Evolutionary conservation across 2,797 vertebrate species (phyloP).

Genomic region (Erethizon dorsatum): DNA sequence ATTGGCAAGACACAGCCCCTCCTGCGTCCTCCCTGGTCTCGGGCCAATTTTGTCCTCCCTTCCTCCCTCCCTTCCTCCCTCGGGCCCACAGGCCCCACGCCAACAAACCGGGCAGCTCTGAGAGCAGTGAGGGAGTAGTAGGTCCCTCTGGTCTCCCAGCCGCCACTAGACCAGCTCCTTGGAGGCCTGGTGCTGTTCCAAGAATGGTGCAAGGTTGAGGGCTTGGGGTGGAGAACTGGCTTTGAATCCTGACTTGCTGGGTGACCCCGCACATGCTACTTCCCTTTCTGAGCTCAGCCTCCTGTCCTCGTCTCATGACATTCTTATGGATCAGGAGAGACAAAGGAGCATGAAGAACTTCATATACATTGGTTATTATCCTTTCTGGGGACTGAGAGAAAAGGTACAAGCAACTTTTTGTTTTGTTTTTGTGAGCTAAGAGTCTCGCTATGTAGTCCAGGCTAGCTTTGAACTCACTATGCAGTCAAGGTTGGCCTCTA

Average conservation of each 20-base stretch:
- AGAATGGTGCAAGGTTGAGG: not conserved
- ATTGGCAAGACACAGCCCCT: slow-evolving; percentile 78
- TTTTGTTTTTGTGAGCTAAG: not conserved
- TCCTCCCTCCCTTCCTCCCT: not conserved
- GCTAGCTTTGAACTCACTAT: not conserved
- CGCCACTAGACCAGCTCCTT: not conserved
- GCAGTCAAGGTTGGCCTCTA: not conserved
- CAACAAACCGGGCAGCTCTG: not conserved
- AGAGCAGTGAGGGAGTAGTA: not conserved
- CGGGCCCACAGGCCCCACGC: not conserved
- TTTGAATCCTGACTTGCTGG: not conserved
- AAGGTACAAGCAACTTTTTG: not conserved
- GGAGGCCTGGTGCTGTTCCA: not conserved
- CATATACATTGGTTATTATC: not conserved
- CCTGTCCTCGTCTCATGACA: not conserved
- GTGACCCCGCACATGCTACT: not conserved
- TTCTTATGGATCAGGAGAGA: not conserved
- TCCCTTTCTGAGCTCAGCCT: not conserved
- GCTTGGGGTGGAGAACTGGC: not conserved
- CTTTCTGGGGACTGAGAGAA: not conserved
- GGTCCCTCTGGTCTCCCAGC: not conserved
- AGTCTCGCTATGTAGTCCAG: not conserved
- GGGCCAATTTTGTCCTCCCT: slow-evolving; percentile 10
- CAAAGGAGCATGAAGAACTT: not conserved
- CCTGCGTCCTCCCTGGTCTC: slow-evolving; percentile 4